Conservation (phyloP, 2,113 vertebrate genomes). For the Sorex araneus region DNA sequence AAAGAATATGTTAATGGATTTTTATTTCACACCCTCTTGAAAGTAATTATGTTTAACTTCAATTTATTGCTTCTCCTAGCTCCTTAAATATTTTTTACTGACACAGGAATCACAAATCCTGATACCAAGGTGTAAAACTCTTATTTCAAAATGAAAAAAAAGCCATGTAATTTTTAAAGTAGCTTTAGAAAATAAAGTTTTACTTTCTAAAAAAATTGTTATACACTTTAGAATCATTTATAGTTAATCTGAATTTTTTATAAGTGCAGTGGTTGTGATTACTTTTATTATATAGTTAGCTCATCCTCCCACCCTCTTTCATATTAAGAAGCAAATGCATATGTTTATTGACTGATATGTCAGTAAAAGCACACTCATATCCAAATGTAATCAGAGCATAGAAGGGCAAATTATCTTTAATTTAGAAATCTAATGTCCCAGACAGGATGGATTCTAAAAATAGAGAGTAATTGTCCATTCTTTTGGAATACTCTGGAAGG, state of each 20-base stretch:
- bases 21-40: constrained; percentile 57
- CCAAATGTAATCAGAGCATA: not conserved
- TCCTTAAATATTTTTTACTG: not conserved
- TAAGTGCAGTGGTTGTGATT: not conserved
- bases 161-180: not conserved
- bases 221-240: constrained; percentile 39
- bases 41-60: constrained; percentile 49
- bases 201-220: not conserved
- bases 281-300: not conserved
- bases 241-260: not conserved
- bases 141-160: constrained; percentile 53
- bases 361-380: not conserved
- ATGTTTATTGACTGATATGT: not conserved
- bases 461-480: not conserved
- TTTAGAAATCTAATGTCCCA: not conserved
- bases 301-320: not conserved
- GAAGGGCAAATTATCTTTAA: not conserved
- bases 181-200: not conserved
- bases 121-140: constrained; percentile 55
- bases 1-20: constrained; percentile 52
- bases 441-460: not conserved
- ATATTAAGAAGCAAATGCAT: constrained; percentile 18
- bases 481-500: not conserved
- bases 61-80: not conserved
- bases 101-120: not conserved